Conservation (phyloP, 2,888 invertebrate genomes). For the Loripinus fragilis region DNA sequence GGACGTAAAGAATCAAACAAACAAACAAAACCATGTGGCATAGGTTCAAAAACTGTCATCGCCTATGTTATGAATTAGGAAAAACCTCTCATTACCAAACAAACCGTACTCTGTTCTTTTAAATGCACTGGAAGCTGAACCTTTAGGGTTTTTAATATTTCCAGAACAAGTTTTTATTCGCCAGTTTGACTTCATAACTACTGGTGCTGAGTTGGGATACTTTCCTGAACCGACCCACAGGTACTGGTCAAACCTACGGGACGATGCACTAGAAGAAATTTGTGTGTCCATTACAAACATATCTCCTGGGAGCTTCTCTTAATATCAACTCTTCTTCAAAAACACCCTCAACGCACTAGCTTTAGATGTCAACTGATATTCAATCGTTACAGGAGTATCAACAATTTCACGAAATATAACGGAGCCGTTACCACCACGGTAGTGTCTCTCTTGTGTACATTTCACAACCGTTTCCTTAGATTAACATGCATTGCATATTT, state of each 20-base stretch:
- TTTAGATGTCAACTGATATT: not conserved
- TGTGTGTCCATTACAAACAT: not conserved
- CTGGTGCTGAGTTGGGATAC: not conserved
- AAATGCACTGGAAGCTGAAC: slow-evolving; percentile 19
- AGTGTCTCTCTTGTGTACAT: too few species aligned
- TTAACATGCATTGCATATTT: not conserved
- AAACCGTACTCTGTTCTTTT: slow-evolving; percentile 20
- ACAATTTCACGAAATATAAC: not conserved
- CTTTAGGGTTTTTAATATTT: not conserved
- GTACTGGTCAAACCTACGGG: slow-evolving; percentile 7
- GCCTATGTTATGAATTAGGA: slow-evolving; percentile 25
- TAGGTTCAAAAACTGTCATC: slow-evolving; percentile 20
- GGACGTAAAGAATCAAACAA: too few species aligned
- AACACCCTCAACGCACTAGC: not conserved
- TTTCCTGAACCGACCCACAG: slow-evolving; percentile 3
- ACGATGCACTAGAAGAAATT: not conserved
- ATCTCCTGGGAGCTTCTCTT: not conserved
- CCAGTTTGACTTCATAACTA: not conserved
- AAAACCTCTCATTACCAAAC: slow-evolving; percentile 22
- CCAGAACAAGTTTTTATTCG: slow-evolving; percentile 10
- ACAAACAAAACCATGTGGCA: too few species aligned
- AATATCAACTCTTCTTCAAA: not conserved
- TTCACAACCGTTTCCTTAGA: too few species aligned
- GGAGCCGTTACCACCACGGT: not conserved
- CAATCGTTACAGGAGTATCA: not conserved